Conservation (phyloP, 2,888 invertebrate species). For the Drosophila melanocephala region DNA sequence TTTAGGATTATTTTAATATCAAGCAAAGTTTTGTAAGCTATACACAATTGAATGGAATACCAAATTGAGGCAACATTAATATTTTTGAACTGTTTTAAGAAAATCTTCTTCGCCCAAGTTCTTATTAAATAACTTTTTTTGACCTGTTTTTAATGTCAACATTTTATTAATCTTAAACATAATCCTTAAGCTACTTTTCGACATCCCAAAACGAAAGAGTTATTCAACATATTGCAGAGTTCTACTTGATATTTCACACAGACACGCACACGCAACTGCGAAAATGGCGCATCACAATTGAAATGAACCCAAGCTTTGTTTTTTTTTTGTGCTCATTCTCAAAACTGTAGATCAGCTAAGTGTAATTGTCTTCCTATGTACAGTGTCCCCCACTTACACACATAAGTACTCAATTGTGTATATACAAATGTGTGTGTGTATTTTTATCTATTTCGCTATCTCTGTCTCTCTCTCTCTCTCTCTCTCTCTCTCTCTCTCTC, state of each 20-base stretch:
- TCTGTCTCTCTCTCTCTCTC: conserved; percentile 14
- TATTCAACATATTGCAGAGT: conserved; percentile 7
- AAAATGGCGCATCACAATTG: conserved; percentile 56
- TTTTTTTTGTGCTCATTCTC: conserved; percentile 24
- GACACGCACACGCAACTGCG: neutral
- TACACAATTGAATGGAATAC: neutral
- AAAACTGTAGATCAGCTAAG: conserved; percentile 47
- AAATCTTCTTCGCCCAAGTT: neutral
- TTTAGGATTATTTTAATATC: too few relatives aligned
- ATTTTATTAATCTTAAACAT: neutral
- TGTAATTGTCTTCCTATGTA: conserved; percentile 75
- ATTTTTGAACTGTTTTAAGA: neutral
- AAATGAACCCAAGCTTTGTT: conserved; percentile 28
- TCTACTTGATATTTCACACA: conserved; percentile 10
- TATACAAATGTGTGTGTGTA: neutral
- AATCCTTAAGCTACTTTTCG: neutral
- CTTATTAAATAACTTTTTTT: neutral
- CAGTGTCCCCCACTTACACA: conserved; percentile 16
- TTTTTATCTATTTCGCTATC: conserved; percentile 21
- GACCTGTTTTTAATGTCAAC: neutral
- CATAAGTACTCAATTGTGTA: neutral
- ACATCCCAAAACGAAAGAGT: conserved; percentile 8
- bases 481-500: conserved; percentile 9
- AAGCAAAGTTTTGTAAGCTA: neutral
- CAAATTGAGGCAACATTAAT: neutral